phyloP scores from a whole-genome alignment of 2,888 invertebrate species.

The Erpobdella octoculata region DNA sequence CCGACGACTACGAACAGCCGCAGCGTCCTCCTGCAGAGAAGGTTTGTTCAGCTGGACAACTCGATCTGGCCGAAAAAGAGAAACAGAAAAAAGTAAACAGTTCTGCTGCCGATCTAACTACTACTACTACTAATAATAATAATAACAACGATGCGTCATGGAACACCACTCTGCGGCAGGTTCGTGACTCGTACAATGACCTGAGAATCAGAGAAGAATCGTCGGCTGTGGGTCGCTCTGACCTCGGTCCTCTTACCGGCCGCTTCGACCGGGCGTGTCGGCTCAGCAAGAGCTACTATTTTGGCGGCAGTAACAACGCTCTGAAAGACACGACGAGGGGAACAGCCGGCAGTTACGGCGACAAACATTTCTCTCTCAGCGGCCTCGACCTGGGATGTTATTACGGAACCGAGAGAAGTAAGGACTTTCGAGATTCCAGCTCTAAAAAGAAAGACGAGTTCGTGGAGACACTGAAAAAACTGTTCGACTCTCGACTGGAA shows the following conservation, averaged over 20 bases:
- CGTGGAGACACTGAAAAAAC: constrained; percentile 11
- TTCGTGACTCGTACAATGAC: constrained; percentile 8
- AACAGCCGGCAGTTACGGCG: neutral
- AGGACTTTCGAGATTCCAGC: neutral
- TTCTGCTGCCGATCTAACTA: neutral
- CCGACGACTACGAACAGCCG: neutral
- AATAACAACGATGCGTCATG: neutral
- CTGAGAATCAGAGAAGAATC: constrained; percentile 6
- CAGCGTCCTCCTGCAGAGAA: too few relatives aligned
- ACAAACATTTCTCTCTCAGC: neutral
- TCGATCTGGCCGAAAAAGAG: too few relatives aligned
- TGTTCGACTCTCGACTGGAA: neutral
- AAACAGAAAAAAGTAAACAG: neutral
- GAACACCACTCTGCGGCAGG: neutral
- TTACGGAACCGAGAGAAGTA: neutral
- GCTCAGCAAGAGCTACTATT: constrained; percentile 15
- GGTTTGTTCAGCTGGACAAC: too few relatives aligned
- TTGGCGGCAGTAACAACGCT: neutral
- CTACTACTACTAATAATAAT: neutral
- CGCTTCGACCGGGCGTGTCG: constrained; percentile 11
- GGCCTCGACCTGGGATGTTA: neutral
- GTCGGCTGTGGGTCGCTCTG: neutral
- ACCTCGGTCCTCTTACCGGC: constrained; percentile 3
- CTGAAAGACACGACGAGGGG: neutral
- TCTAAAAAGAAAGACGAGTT: constrained; percentile 4